A percentile compares a stretch with the other conserved stretches of the same genome.
phyloP scores from a whole-genome alignment of 2,113 vertebrate species.

The Dicentrarchus labrax region DNA sequence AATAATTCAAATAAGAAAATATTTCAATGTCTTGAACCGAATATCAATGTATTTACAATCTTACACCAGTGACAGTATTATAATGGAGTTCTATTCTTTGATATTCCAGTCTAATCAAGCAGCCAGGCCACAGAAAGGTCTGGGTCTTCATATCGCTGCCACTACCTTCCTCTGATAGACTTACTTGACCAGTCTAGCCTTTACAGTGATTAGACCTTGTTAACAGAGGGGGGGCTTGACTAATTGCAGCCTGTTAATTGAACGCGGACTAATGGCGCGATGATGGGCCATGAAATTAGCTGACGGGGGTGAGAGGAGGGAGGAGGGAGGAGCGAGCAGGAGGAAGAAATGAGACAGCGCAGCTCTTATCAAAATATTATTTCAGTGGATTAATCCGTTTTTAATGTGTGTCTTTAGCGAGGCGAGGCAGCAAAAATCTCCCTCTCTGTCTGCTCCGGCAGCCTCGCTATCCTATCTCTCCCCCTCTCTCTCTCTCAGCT shows the following conservation, averaged over 20 bases:
- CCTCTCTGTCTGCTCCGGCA: slow-evolving; percentile 71
- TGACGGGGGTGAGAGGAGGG: slow-evolving; percentile 40
- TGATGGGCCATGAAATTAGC: slow-evolving; percentile 67
- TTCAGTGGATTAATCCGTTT: slow-evolving; percentile 87
- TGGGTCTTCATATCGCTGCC: slow-evolving; percentile 11
- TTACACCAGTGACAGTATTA: not conserved
- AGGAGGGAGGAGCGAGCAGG: slow-evolving; percentile 27
- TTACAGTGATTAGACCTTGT: slow-evolving; percentile 68
- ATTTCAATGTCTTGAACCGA: not conserved
- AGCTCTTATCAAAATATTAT: slow-evolving; percentile 87
- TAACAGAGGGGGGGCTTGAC: slow-evolving; percentile 61
- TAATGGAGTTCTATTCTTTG: not conserved
- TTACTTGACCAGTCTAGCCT: slow-evolving; percentile 60
- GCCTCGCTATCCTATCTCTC: slow-evolving; percentile 74
- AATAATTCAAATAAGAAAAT: not conserved
- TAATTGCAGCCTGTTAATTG: slow-evolving; percentile 80
- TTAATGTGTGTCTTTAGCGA: slow-evolving; percentile 86
- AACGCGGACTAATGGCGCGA: slow-evolving; percentile 65
- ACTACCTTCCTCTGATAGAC: slow-evolving; percentile 40
- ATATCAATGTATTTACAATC: not conserved
- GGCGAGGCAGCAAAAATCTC: slow-evolving; percentile 70
- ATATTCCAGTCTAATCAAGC: not conserved
- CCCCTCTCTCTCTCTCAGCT: slow-evolving; percentile 71
- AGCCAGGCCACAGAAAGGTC: not conserved
- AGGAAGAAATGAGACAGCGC: slow-evolving; percentile 55